Base-by-base conservation (phyloP, 2,113 vertebrate genomes). In the Apeltes quadracus region DNA sequence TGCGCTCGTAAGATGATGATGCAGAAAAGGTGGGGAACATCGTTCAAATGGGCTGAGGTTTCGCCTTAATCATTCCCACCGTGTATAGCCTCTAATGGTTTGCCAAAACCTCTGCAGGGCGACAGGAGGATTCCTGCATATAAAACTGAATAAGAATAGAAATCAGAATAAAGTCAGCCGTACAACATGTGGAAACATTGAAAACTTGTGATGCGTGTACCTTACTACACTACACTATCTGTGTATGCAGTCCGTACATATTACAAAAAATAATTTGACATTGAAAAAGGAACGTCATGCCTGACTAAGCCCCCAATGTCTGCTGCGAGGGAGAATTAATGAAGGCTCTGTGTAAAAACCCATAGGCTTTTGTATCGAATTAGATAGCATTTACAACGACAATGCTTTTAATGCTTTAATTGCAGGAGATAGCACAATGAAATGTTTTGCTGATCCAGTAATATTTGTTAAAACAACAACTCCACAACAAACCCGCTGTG, bases 31-130 rank as follows among this genome's bases (percentile, higher is more conserved):
- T 22, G 4, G 67, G 79, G 81, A 87, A 84, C 83, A 77, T 72
- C 85, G 89, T 90, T 89, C 82, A 89, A 89, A 92, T 83, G 78
- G 69, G 71, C 74, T 77, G 75, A 77, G 83, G 78, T 84, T 86
- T 85, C 73, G 43, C 80, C 81, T 89, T 89, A 87, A 89, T 90
- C 87, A 90, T 81, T 61, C 69, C 54, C 54, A 57, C 58, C 57
- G 34, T 81, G 72, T 74, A 59, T 23, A 70, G 78, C 63, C 82
- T 82, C 81, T 85, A 63, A 70, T 70, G 69, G 63, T 66, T 69
- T 75, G 75, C 73, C 65, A 80, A 84, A 78, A 87, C 67, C 65
- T 75, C 80, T 58, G 79, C 61, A 72, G 77, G 70, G 78, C 68
- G 72, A 70, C 44, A 51, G 67, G 61, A 76, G 48, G 72, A 72